A percentile compares a stretch with the other conserved stretches of the same genome.
These are phyloP conservation scores for Cyanoderma ruficeps DNA, from an alignment of 2,113 vertebrate species.

Conservation along the genomic window DNA sequence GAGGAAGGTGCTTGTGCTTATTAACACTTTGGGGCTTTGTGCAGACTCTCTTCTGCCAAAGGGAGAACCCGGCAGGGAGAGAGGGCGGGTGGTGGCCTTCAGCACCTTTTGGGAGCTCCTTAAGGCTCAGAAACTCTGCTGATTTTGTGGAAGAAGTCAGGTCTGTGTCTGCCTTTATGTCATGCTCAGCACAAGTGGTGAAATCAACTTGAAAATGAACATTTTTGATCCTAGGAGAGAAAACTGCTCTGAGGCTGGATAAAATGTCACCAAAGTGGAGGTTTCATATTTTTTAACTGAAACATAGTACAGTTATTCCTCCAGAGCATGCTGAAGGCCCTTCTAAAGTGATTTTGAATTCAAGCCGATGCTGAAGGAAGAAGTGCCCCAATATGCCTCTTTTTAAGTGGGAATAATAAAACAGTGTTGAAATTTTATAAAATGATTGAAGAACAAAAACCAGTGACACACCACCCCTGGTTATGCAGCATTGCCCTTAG, in stretches of 20 bases:
- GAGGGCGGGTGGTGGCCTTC: neutral
- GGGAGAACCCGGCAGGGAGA: rapidly evolving
- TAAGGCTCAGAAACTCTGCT: neutral
- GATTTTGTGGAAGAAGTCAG: neutral
- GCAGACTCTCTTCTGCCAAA: neutral
- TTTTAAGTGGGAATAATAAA: neutral
- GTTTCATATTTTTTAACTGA: neutral
- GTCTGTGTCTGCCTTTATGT: neutral
- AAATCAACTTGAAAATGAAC: neutral
- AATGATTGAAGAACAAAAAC: neutral
- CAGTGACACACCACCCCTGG: rapidly evolving
- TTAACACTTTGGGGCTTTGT: neutral
- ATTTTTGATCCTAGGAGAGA: neutral
- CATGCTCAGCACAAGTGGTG: neutral
- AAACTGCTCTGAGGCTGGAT: neutral
- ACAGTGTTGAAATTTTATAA: neutral
- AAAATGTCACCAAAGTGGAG: neutral
- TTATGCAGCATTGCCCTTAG: neutral
- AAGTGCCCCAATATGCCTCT: neutral
- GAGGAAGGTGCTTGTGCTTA: neutral
- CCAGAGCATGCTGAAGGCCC: neutral
- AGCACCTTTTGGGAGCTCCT: neutral
- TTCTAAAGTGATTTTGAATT: neutral
- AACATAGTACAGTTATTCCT: neutral
- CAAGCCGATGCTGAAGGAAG: neutral